Percentiles rank a stretch among this genome's conserved stretches.
phyloP scores from a whole-genome alignment of 2,113 vertebrate genomes.

The Ameiurus melas region DNA sequence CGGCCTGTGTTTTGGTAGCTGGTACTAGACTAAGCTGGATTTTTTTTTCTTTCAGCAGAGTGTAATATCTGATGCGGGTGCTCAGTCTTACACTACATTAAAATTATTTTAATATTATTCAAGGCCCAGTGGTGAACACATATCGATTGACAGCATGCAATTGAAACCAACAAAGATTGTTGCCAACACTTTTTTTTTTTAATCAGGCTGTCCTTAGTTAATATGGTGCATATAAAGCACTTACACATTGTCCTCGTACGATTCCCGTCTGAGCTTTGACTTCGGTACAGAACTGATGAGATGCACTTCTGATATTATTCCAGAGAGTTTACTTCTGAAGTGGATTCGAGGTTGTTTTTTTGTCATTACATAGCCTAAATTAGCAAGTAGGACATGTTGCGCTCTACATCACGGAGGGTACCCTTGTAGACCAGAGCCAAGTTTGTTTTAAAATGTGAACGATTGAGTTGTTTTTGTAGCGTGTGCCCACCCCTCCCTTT shows the following conservation, averaged over 20 bases:
- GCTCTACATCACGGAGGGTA: background rate
- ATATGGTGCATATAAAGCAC: background rate
- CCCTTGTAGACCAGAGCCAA: slow-evolving; percentile 44
- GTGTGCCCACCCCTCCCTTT: slow-evolving; percentile 45
- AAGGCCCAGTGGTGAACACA: background rate
- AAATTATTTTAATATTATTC: background rate
- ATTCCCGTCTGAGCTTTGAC: slow-evolving; percentile 21
- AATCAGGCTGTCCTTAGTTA: background rate
- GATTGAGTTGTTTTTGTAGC: slow-evolving; percentile 63
- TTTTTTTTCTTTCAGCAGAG: background rate
- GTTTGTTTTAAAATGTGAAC: slow-evolving; percentile 52
- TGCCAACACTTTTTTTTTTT: background rate
- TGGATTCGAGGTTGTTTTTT: background rate
- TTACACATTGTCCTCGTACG: slow-evolving; percentile 49
- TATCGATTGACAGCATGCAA: background rate
- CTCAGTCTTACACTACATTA: background rate
- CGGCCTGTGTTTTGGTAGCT: background rate
- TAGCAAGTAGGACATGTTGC: background rate
- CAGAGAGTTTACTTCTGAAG: slow-evolving; percentile 6
- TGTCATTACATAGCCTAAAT: background rate
- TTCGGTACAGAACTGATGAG: background rate
- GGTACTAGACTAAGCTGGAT: background rate
- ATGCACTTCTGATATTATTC: slow-evolving; percentile 20
- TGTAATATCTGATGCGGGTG: background rate
- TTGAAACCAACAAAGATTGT: background rate